Conservation (phyloP, 2,113 vertebrate genomes). For the Mesitornis unicolor region DNA sequence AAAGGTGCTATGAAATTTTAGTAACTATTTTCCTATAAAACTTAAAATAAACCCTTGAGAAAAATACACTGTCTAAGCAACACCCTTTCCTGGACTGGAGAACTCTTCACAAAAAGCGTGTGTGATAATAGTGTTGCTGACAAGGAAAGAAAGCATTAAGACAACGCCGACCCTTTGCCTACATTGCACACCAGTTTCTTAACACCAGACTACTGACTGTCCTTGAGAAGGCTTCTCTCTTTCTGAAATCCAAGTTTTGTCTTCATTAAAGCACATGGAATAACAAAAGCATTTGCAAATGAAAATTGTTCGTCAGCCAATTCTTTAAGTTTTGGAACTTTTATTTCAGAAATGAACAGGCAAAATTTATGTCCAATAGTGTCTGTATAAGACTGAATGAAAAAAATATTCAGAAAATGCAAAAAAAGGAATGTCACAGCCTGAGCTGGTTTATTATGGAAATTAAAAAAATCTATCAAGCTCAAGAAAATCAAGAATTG, state of each 20-base stretch:
- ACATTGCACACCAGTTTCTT: neutral
- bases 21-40: neutral
- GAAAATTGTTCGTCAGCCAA: neutral
- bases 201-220: neutral
- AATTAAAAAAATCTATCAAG: neutral
- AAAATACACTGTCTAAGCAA: neutral
- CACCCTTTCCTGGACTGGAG: neutral
- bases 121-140: neutral
- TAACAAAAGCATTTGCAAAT: neutral
- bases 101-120: neutral
- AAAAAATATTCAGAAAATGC: neutral
- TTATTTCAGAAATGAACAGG: neutral
- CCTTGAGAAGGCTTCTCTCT: neutral
- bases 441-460: neutral
- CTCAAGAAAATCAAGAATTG: neutral
- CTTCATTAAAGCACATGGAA: neutral
- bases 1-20: neutral
- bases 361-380: neutral
- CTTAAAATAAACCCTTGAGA: neutral
- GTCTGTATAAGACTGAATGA: neutral
- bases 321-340: neutral
- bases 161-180: neutral
- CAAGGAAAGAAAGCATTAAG: neutral
- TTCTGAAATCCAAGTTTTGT: neutral
- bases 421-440: neutral